Conservation (phyloP, 2,888 invertebrate genomes). For the Polydesmus complanatus region DNA sequence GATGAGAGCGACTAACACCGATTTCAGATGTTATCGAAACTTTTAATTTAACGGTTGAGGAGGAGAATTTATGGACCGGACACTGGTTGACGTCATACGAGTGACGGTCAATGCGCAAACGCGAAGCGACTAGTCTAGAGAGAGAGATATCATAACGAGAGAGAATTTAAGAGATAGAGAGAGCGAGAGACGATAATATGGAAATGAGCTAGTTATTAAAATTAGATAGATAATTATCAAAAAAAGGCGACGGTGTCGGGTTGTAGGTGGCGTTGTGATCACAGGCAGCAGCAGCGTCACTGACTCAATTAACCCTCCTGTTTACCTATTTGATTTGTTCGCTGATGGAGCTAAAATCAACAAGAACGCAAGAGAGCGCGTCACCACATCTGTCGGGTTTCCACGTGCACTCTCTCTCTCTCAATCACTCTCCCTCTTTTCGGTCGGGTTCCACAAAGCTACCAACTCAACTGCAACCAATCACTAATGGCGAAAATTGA, state of each 20-base stretch:
- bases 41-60: neutral
- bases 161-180: too few species aligned
- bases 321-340: neutral
- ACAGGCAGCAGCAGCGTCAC: neutral
- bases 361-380: neutral
- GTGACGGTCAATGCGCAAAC: neutral
- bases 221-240: too few species aligned
- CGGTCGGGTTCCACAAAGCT: too few species aligned
- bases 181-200: too few species aligned
- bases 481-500: too few species aligned
- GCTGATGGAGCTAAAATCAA: neutral
- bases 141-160: too few species aligned
- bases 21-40: neutral
- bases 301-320: neutral
- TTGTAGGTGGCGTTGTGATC: neutral
- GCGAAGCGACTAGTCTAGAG: too few species aligned
- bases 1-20: neutral
- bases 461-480: too few species aligned
- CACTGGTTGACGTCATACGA: neutral
- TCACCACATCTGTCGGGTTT: neutral
- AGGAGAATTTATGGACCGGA: neutral
- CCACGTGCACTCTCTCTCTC: too few species aligned
- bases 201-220: too few species aligned
- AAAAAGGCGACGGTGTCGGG: neutral
- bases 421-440: too few species aligned